These are phyloP conservation scores for Parazoanthus swiftii DNA, from an alignment of 92 coral and sea anemone genomes.

Conservation along the genomic window DNA sequence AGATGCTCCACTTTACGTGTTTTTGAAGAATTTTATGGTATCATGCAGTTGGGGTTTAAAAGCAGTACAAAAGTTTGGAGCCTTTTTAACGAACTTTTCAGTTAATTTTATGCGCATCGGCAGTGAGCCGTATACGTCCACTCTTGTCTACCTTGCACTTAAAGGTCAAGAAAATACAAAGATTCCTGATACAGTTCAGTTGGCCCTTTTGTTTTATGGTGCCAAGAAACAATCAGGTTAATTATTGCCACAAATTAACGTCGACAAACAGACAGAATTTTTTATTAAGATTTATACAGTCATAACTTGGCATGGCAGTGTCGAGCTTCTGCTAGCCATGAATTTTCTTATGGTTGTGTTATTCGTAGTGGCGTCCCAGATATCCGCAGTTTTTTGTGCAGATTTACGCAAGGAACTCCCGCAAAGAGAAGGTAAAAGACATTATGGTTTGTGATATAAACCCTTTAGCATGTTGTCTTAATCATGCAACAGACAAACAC, in stretches of 20 bases:
- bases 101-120: neutral
- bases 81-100: neutral
- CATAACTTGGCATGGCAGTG: neutral
- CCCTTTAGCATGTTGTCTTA: neutral
- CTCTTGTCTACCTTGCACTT: neutral
- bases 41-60: no score
- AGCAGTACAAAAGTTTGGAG: neutral
- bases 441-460: neutral
- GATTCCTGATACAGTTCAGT: constrained; percentile 25
- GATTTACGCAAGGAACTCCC: neutral
- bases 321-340: neutral
- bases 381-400: constrained; percentile 1
- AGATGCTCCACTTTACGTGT: neutral
- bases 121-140: neutral
- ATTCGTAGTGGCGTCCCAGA: neutral
- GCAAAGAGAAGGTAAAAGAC: neutral
- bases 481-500: neutral
- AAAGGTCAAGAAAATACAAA: neutral
- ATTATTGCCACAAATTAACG: neutral
- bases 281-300: neutral
- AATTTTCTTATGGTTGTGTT: neutral
- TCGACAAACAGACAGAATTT: neutral
- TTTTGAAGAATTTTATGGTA: neutral
- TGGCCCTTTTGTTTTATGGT: constrained; percentile 9
- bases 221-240: neutral